Evolutionary conservation across 2,113 vertebrate species (phyloP).

Genomic region (Saguinus imperator): DNA sequence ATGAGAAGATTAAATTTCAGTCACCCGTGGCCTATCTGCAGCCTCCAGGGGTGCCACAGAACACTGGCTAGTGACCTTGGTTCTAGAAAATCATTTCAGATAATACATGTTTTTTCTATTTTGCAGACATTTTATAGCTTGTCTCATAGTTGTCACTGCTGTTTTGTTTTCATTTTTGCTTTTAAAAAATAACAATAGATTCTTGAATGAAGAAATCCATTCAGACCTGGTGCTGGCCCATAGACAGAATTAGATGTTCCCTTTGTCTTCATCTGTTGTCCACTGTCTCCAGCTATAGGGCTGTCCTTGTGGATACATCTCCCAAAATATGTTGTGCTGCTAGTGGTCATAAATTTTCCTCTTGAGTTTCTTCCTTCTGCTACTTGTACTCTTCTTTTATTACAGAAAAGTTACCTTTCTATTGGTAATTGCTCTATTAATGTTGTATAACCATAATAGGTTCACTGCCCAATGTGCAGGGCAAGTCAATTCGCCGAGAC

Average conservation of each 20-base stretch:
- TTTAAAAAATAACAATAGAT: not conserved
- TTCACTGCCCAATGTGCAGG: too few species aligned
- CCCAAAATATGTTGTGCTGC: not conserved
- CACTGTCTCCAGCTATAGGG: rapidly evolving
- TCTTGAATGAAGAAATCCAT: not conserved
- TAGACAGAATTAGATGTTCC: not conserved
- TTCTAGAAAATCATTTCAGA: not conserved
- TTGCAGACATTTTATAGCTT: not conserved
- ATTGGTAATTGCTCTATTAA: not conserved
- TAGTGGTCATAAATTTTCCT: not conserved
- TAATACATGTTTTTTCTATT: not conserved
- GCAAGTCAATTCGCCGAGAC: too few species aligned
- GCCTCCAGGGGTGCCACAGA: not conserved
- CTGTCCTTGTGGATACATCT: not conserved
- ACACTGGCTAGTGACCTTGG: not conserved
- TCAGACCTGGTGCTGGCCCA: not conserved
- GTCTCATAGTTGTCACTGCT: not conserved
- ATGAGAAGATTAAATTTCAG: not conserved
- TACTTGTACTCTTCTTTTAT: not conserved
- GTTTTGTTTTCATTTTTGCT: not conserved
- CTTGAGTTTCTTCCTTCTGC: not conserved
- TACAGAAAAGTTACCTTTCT: not conserved
- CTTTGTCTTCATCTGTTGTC: not conserved
- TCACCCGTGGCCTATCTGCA: not conserved
- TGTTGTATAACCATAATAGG: too few species aligned